These are phyloP conservation scores for Tupaia tana DNA, from an alignment of 2,113 vertebrate genomes.

Conservation along the genomic window DNA sequence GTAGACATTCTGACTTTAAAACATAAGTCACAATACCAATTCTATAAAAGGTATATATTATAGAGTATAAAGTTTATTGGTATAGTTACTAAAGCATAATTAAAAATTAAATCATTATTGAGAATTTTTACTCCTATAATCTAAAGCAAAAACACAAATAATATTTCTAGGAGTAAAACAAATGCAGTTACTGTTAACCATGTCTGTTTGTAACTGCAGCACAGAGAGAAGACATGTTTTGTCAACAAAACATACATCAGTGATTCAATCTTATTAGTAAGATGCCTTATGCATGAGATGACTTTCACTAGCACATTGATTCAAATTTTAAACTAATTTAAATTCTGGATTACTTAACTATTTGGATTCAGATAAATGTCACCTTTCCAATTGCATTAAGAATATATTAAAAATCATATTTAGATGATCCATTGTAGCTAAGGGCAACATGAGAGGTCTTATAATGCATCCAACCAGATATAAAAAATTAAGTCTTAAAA, in stretches of 20 bases:
- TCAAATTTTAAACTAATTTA: background rate
- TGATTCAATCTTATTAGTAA: background rate
- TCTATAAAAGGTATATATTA: background rate
- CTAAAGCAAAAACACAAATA: conserved; percentile 37
- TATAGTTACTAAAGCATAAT: conserved; percentile 1
- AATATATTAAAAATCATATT: background rate
- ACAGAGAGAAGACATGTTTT: background rate
- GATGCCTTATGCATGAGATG: background rate
- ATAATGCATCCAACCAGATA: background rate
- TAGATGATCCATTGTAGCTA: background rate
- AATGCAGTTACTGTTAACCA: background rate
- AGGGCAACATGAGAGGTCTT: background rate
- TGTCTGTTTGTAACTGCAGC: background rate
- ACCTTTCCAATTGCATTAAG: background rate
- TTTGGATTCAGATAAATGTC: background rate
- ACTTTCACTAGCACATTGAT: background rate
- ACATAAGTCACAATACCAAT: conserved; percentile 21
- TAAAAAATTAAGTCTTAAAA: background rate
- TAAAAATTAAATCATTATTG: conserved; percentile 14
- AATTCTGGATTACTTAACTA: background rate
- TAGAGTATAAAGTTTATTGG: conserved; percentile 15
- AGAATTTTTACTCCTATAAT: conserved; percentile 28
- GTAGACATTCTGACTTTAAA: conserved; percentile 31
- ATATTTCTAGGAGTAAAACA: conserved; percentile 32
- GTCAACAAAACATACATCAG: background rate